Base-by-base conservation (phyloP, 2,113 vertebrate species). In the Montifringilla adamsi region DNA sequence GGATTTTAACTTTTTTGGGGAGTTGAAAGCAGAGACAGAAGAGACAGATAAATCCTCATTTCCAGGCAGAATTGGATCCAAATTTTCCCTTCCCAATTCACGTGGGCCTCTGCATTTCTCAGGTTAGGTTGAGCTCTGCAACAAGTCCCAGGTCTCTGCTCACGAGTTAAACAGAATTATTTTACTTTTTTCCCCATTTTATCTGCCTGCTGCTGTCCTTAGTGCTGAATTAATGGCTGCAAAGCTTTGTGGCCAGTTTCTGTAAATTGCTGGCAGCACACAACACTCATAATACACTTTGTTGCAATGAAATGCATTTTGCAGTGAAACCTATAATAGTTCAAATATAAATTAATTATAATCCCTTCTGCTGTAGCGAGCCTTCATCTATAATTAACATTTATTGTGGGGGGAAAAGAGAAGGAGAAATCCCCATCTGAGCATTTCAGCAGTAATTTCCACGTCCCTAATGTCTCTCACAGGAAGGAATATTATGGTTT, bases 341-440 rank as follows among this genome's bases (percentile, higher is more conserved):
- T 90, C 84, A 83, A 96, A 95, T 95, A 97, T 97, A 97, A 97
- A 98, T 98, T 98, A 98, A 97, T 98, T 97, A 98, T 97, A 96
- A 95, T 92, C 66, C 97, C 95, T 97, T 97, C 97, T 97, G 97
- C 97, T 95, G 91, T 59, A 96, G 94, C 64, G 73, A 97, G 96
- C 56, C 93, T 97, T 97, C 97, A 96, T 97, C 50, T 92, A 97
- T 97, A 97, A 97, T 98, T 97, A 97, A 97, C 53, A 31, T 82
- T 93, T 94, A 87, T 91, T 96, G 87, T 79, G 86, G 59, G 81
- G 78, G 62, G 46, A 27, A 64, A 47, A 73, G 64, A 58, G 84
- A 90, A 91, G 74, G 58, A 70, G 87, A 64, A 95, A 78, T 84
- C 44, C 77, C 86, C 56, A 62, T 63, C 43, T 78, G 49, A 89